These are phyloP conservation scores for Iselma pallidipennis DNA, from an alignment of 2,888 invertebrate genomes.

Conservation along the genomic window DNA sequence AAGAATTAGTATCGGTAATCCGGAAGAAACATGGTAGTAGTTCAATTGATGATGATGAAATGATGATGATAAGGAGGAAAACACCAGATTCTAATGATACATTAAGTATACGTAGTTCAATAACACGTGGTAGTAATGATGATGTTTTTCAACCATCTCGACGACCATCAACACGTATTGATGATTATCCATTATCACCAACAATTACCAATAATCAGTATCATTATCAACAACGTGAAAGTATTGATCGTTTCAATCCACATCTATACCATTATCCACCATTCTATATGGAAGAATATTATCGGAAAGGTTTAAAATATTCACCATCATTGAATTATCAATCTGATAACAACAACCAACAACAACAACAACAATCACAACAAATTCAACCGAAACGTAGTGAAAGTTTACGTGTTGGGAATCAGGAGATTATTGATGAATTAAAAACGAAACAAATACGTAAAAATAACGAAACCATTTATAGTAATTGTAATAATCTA, in stretches of 20 bases:
- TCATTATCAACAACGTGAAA: no score
- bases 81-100: background rate
- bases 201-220: no score
- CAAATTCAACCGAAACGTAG: constrained; percentile 21
- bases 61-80: no score
- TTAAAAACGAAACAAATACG: constrained; percentile 31
- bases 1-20: constrained; percentile 34
- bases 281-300: background rate
- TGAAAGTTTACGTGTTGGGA: constrained; percentile 37
- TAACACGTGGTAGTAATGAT: background rate
- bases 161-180: background rate
- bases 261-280: constrained; percentile 14
- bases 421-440: constrained; percentile 37
- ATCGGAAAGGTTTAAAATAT: background rate
- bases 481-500: constrained; percentile 33
- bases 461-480: constrained; percentile 23
- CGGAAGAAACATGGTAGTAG: constrained; percentile 30
- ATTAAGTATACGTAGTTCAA: background rate
- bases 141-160: background rate
- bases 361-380: no score
- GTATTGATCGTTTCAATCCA: background rate
- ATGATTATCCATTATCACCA: no score
- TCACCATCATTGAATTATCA: constrained; percentile 13
- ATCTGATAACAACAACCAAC: background rate
- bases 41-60: constrained; percentile 24